Base-by-base conservation (phyloP, 2,888 invertebrate genomes). In the Drosophila aldrichi region DNA sequence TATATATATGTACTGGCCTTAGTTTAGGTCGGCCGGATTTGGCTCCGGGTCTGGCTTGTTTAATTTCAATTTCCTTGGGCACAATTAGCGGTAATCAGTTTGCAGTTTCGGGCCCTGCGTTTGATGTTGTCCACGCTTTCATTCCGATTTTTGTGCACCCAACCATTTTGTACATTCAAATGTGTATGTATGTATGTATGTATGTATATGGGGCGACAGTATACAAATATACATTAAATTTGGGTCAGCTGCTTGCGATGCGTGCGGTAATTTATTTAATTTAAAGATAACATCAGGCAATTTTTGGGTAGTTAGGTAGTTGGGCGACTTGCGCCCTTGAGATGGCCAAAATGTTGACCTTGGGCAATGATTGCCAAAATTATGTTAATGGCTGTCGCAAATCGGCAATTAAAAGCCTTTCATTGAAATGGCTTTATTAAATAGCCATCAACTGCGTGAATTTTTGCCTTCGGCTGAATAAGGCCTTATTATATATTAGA, bases 61-160 rank as follows among this genome's bases (percentile, higher is more conserved):
- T 70, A 64, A 72, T 80, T 86, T 80, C 66, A 66, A 80, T 78
- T 80, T 82, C 80, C 81, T 74, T 72, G 81, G 60, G 75, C 77
- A 63, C 88, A 89, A 87, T 86, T 89, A 88, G 85, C 75, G 72
- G 77, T 89, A 89, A 87, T 89, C 89, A 88, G 88, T 80, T 76
- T 71, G 72, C 74, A 57, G 40, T 69, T 69, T 49, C 69, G 60
- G 57, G 38, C 22, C 52, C 44, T 48, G 52, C 25, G 41, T 38
- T 12, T 32, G 48, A 55, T 77, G 52, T 59, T 65, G 49, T 67
- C 57, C 62, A 54, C 81, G 70, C 62, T 56, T 64, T 46, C 14
- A 58, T 51, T 58, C 54, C 51, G 46, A 67, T 70, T 64, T 58
- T 44, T 44, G 64, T 62, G 59, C 49, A 36, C 65, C 58, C 56